A percentile compares a stretch with the other conserved stretches of the same genome.
phyloP scores from a whole-genome alignment of 2,113 vertebrate species.

The Oncorhynchus mykiss region DNA sequence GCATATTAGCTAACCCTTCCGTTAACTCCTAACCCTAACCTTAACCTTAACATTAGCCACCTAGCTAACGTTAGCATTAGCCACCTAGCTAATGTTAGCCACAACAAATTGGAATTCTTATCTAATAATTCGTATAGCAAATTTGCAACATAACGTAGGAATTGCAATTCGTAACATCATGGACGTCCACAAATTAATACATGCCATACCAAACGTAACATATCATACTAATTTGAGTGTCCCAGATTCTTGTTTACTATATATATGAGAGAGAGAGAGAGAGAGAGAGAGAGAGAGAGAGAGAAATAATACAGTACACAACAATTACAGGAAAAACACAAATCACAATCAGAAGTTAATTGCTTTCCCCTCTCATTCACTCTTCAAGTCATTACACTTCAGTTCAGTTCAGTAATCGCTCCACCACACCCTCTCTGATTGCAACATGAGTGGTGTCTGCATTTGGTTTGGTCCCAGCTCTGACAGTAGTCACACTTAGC shows the following conservation, averaged over 20 bases:
- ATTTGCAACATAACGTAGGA: neutral
- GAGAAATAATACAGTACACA: neutral
- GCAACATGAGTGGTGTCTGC: neutral
- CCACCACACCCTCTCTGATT: slow-evolving; percentile 1
- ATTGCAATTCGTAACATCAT: too few species aligned
- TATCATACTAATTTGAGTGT: too few species aligned
- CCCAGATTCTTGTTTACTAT: too few species aligned
- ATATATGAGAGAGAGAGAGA: too few species aligned
- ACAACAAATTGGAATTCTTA: too few species aligned
- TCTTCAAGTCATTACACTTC: neutral
- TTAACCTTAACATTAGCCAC: neutral
- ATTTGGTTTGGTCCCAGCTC: neutral
- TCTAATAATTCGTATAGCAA: neutral
- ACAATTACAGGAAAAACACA: neutral
- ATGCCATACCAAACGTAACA: too few species aligned
- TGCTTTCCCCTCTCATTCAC: neutral
- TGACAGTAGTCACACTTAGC: neutral
- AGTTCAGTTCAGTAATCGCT: too few species aligned
- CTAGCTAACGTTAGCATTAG: neutral
- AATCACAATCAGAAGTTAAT: neutral
- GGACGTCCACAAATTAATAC: too few species aligned
- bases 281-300: too few species aligned
- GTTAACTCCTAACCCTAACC: too few species aligned
- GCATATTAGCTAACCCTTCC: neutral
- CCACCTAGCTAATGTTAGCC: too few species aligned